These are phyloP conservation scores for Hemiprocne comata DNA, from an alignment of 2,113 vertebrate species.

Conservation along the genomic window DNA sequence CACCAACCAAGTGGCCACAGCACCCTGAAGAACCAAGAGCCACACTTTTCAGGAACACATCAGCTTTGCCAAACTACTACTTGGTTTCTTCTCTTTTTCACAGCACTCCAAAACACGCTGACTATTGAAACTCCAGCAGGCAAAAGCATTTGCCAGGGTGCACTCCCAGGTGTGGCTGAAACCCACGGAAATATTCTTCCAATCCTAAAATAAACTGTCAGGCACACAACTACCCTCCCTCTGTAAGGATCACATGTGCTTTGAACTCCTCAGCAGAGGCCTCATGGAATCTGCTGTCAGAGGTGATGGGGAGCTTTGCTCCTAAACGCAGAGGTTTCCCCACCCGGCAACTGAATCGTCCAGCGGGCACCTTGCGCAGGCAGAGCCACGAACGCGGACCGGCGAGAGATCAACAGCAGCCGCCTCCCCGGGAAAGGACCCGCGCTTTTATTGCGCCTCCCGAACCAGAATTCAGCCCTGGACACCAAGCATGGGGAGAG, in stretches of 20 bases:
- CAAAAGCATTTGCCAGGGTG: not conserved
- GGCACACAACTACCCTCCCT: not conserved
- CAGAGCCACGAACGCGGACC: too few species aligned
- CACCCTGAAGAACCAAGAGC: rapidly evolving
- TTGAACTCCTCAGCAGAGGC: too few species aligned
- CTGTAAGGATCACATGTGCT: not conserved
- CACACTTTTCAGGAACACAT: rapidly evolving
- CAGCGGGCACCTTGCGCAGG: too few species aligned
- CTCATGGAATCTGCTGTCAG: too few species aligned
- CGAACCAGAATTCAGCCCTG: too few species aligned
- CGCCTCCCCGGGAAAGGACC: too few species aligned
- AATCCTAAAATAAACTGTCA: not conserved
- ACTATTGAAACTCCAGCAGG: not conserved
- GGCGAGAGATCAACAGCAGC: too few species aligned
- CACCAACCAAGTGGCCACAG: rapidly evolving
- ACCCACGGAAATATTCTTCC: not conserved
- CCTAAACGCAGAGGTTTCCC: too few species aligned
- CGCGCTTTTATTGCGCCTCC: too few species aligned
- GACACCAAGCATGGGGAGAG: too few species aligned
- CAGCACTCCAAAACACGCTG: not conserved
- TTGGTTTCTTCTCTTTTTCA: not conserved
- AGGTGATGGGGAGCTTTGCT: too few species aligned
- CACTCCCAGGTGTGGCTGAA: not conserved
- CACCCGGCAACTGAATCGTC: too few species aligned
- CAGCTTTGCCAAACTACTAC: not conserved